phyloP scores from a whole-genome alignment of 2,113 vertebrate species.

The Solea senegalensis region DNA sequence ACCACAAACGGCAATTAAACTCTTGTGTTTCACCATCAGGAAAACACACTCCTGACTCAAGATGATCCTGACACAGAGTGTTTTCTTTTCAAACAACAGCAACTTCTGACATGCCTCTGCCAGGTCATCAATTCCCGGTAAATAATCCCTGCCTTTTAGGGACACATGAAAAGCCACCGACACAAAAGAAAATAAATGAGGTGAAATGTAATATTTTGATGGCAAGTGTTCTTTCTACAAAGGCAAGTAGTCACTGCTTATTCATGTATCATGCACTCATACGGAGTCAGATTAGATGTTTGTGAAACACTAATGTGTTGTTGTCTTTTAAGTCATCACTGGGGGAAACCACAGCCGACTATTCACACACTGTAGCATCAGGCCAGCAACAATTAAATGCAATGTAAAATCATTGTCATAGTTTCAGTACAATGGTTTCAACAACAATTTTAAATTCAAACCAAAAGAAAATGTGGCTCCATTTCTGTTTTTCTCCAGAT shows the following conservation, averaged over 20 bases:
- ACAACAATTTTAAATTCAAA: too few species aligned
- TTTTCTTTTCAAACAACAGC: slow-evolving; percentile 60
- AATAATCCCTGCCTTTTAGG: slow-evolving; percentile 55
- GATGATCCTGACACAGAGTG: slow-evolving; percentile 19
- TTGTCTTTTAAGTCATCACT: neutral
- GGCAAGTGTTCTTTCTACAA: slow-evolving; percentile 12
- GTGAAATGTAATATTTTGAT: slow-evolving; percentile 61
- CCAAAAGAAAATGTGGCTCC: neutral
- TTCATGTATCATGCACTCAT: slow-evolving; percentile 7
- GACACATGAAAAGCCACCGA: slow-evolving; percentile 37
- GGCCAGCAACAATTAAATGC: neutral
- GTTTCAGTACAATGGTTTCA: slow-evolving; percentile 24
- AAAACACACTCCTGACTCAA: slow-evolving; percentile 56
- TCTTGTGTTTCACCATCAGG: slow-evolving; percentile 66
- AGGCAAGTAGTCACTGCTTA: neutral
- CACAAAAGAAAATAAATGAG: slow-evolving; percentile 40
- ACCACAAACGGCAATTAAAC: slow-evolving; percentile 72
- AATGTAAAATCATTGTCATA: neutral
- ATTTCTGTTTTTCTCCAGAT: neutral
- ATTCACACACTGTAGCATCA: slow-evolving; percentile 45
- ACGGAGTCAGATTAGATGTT: slow-evolving; percentile 36
- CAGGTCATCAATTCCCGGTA: slow-evolving; percentile 44
- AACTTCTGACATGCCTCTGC: slow-evolving; percentile 62
- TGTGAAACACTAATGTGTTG: slow-evolving; percentile 57
- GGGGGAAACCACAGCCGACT: slow-evolving; percentile 31